These are phyloP conservation scores for Pantala flavescens DNA, from an alignment of 1,140 invertebrate genomes.

Conservation along the genomic window DNA sequence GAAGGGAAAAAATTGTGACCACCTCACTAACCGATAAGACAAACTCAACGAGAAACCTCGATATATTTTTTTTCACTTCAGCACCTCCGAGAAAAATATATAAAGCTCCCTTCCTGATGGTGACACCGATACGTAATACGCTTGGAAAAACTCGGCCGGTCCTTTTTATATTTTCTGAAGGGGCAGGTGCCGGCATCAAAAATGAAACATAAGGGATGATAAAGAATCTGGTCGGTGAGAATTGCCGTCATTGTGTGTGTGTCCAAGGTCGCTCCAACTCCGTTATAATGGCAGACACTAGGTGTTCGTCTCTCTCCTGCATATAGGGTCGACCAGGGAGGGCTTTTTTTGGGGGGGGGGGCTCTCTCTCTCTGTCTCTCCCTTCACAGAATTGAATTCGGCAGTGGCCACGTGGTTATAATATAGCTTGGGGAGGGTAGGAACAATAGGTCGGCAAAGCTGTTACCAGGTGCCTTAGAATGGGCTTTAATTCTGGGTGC, in stretches of 20 bases:
- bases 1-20: not conserved
- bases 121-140: not conserved
- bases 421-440: not conserved
- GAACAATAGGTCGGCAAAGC: not conserved
- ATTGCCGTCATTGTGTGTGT: not conserved
- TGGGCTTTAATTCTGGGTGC: not conserved
- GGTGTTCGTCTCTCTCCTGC: not conserved
- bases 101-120: not conserved
- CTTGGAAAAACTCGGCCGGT: not conserved
- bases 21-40: not conserved
- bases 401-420: not conserved
- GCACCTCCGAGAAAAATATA: not conserved
- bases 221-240: not conserved
- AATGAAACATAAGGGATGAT: not conserved
- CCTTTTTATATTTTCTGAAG: not conserved
- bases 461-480: constrained; percentile 8
- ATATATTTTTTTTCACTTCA: too few relatives aligned
- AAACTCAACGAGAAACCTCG: not conserved
- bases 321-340: not conserved
- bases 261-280: not conserved
- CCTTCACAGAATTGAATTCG: not conserved
- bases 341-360: not conserved
- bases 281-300: not conserved
- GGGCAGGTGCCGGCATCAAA: not conserved
- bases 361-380: not conserved